Evolutionary conservation across 92 coral and sea anemone genomes (phyloP), one percentile per base, ranked within the genome.

Genomic region (Galaxea fascicularis): DNA sequence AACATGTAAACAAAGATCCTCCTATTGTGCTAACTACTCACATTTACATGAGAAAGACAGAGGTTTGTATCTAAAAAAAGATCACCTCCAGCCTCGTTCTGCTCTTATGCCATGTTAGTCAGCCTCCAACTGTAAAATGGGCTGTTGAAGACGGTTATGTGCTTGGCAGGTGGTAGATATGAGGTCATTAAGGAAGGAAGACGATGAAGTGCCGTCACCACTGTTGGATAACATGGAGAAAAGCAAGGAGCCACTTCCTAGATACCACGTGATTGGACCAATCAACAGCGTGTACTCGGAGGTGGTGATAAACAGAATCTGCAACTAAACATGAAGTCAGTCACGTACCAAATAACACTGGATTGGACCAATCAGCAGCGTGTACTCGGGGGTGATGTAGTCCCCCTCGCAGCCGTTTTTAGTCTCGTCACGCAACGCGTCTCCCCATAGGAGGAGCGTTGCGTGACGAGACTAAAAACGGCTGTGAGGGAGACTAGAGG

Each of bases 221-320:
- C 31, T 85, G 17, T 77, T 87, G 73, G 86, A 91, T 13, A 65
- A 64, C 14, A 12, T 27, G 28, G 47, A 69, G 10, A 47, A 54
- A 47, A 31, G 58, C 8, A 60, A 52, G 16, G 82, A 78, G 45
- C 10, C 35, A 44, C 79, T 80, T 0, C 87, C 98, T 44, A 70
- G 93, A 47, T 94, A 89, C 65, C 98, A 94, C 90, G 98, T 94
- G 74, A 89, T 84, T 30, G 98, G 98, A 20, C 87, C 92, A 5
- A 94, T 94, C 57, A 94, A 94, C 77, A 84, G 89, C 22, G 85
- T 90, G 30, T 94, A 94, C 75, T 85, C 98, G 20, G 98, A 94
- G 63, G 83, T 92, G 52, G 66, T 92, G 26, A 86, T 92, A n/a
- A 85, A 77, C 49, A 77, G 93, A 78, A 89, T 94, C 89, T 94